Evolutionary conservation across 2,797 vertebrate species (phyloP), one percentile per base, ranked within the genome.

Genomic region (Sebastes vulpes): DNA sequence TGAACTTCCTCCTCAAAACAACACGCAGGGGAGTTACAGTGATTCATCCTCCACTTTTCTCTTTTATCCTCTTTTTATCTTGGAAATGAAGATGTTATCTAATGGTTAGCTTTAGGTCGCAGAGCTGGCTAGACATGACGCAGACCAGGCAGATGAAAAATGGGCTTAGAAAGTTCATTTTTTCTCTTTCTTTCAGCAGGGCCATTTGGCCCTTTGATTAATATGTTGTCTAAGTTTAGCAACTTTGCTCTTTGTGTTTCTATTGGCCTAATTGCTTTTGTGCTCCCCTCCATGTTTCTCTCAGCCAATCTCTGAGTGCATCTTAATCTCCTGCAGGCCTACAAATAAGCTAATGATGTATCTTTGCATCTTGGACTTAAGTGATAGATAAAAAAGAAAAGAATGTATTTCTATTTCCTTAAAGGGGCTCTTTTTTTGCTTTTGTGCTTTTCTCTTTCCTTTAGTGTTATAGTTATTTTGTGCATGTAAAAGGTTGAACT

Each of bases 81-180:
- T 12, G 60, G 23, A 89, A 93, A 92, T 90, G 68, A 85, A 89
- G 86, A 93, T 90, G 73, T 71, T 92, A 92, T 94, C 89, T 93
- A 91, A 92, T 87, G 72, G 87, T 82, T 88, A 42, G 72, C 78
- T 91, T 92, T 87, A 76, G 90, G 89, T 86, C 73, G 32, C 61
- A 74, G 59, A 73, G 82, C 69, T 68, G 81, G 79, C 66, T 50
- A 75, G 79, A 85, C 60, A 54, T 86, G 82, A 88, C 20, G 38
- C 74, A 79, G 81, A 72, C 31, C 77, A 23, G 42, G 65, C 67
- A 73, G 84, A 91, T 90, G 87, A 93, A 90, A 92, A 81, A 92
- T 75, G 69, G 78, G 20, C 75, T 87, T 82, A 53, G 83, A 75
- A 89, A 50, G 2, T 28, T 48, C 1, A 9, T 79, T 83, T 81